Evolutionary conservation across 2,888 invertebrate genomes (phyloP).

Genomic region (Eupithecia tripunctaria): DNA sequence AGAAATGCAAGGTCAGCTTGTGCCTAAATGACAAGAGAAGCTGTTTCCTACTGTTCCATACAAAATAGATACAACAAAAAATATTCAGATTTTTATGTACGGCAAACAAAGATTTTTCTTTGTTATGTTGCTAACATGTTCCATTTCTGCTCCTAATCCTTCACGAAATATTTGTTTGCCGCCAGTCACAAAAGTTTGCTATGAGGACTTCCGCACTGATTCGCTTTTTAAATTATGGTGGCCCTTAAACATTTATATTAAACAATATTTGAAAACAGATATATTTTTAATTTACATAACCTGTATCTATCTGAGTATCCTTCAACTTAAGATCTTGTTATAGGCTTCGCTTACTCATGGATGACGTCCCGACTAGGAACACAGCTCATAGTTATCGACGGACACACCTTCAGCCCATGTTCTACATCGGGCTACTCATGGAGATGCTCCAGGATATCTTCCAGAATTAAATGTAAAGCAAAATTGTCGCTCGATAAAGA

Average conservation of each 20-base stretch:
- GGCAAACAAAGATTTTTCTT: too few relatives aligned
- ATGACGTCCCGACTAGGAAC: slow-evolving; percentile 50
- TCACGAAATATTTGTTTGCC: too few relatives aligned
- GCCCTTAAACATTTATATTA: background rate
- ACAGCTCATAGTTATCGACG: slow-evolving; percentile 45
- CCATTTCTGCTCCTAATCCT: too few relatives aligned
- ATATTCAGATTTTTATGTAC: too few relatives aligned
- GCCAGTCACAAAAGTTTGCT: too few relatives aligned
- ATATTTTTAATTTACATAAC: background rate
- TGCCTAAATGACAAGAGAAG: background rate
- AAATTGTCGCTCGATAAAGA: slow-evolving; percentile 42
- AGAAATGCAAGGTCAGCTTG: background rate
- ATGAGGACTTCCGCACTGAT: too few relatives aligned
- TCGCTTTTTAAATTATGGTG: background rate
- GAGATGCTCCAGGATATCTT: slow-evolving; percentile 43
- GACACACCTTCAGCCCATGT: slow-evolving; percentile 46
- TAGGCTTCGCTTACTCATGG: slow-evolving; percentile 47
- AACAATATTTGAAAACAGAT: background rate
- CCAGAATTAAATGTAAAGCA: slow-evolving; percentile 43
- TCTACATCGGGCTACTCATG: background rate
- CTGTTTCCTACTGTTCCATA: background rate
- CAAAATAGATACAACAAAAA: background rate
- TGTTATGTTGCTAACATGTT: too few relatives aligned
- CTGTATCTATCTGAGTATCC: background rate
- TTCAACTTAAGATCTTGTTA: slow-evolving; percentile 12